A percentile compares a stretch with the other conserved stretches of the same genome.
phyloP scores from a whole-genome alignment of 2,888 invertebrate genomes.

The Agrochola circellaris region DNA sequence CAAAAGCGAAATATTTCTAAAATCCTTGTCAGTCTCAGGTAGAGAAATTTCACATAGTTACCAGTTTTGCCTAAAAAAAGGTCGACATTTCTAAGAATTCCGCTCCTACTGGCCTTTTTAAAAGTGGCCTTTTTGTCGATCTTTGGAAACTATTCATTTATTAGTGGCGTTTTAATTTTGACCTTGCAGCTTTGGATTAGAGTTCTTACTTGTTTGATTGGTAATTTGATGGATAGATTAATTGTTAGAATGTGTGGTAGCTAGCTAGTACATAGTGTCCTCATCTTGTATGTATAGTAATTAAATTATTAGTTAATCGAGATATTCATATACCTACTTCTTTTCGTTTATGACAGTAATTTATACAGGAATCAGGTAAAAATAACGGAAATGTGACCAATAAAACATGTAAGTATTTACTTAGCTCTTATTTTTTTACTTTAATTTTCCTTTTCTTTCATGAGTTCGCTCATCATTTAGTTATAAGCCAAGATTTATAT shows the following conservation, averaged over 20 bases:
- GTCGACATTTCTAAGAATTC: slow-evolving; percentile 82
- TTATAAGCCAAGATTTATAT: neutral
- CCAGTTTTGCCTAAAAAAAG: slow-evolving; percentile 73
- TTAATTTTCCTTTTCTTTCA: neutral
- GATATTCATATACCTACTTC: no score
- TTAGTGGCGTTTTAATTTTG: slow-evolving; percentile 40
- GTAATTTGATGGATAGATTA: neutral
- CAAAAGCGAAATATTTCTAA: slow-evolving; percentile 58
- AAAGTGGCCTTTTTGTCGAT: slow-evolving; percentile 58
- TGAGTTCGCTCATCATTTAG: no score
- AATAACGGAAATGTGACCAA: neutral
- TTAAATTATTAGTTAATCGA: neutral
- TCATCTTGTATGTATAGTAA: neutral
- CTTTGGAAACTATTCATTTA: slow-evolving; percentile 43
- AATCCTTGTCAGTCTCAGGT: slow-evolving; percentile 73
- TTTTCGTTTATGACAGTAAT: neutral
- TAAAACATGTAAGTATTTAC: neutral
- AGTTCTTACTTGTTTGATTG: slow-evolving; percentile 35
- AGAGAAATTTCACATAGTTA: slow-evolving; percentile 76
- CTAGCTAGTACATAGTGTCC: neutral
- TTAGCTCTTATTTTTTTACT: neutral
- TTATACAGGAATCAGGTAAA: neutral
- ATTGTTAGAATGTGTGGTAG: slow-evolving; percentile 8
- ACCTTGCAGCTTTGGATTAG: slow-evolving; percentile 28
- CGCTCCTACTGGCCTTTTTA: slow-evolving; percentile 51